A percentile compares a stretch with the other conserved stretches of the same genome.
Conservation (phyloP, 1,140 invertebrate genomes). For the Pygmarrhopalites habei region DNA sequence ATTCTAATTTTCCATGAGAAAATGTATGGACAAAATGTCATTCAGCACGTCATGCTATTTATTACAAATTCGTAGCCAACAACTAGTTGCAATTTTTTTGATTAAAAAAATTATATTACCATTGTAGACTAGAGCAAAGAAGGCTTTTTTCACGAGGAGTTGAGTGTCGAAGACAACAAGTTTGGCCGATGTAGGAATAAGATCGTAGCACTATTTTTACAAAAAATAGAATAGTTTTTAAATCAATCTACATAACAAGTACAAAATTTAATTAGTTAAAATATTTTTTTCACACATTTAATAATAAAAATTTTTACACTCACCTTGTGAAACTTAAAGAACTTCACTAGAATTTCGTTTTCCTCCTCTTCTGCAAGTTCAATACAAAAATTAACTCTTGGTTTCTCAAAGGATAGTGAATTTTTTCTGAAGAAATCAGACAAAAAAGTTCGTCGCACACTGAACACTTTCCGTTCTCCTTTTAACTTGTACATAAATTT, state of each 20-base stretch:
- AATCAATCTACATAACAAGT: conserved; percentile 43
- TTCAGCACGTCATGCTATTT: too few relatives aligned
- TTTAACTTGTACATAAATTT: conserved; percentile 14
- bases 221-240: too few relatives aligned
- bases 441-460: conserved; percentile 19
- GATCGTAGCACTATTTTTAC: conserved; percentile 98
- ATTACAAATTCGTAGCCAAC: too few relatives aligned
- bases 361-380: conserved; percentile 86
- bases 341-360: conserved; percentile 93
- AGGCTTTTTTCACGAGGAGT: conserved; percentile 95
- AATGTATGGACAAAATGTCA: too few relatives aligned
- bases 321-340: conserved; percentile 79
- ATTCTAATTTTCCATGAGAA: too few relatives aligned
- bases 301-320: too few relatives aligned
- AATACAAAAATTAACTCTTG: conserved; percentile 24
- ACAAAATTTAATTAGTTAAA: not conserved
- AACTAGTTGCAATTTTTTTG: too few relatives aligned
- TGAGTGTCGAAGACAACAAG: conserved; percentile 99
- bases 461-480: conserved; percentile 18
- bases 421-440: conserved; percentile 20
- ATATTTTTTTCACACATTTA: not conserved
- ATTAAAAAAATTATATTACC: too few relatives aligned
- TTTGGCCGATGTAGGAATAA: conserved; percentile 98
- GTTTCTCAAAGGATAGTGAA: conserved; percentile 10
- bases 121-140: conserved; percentile 97